phyloP scores from a whole-genome alignment of 2,888 invertebrate species.

The Conops quadrifasciatus region DNA sequence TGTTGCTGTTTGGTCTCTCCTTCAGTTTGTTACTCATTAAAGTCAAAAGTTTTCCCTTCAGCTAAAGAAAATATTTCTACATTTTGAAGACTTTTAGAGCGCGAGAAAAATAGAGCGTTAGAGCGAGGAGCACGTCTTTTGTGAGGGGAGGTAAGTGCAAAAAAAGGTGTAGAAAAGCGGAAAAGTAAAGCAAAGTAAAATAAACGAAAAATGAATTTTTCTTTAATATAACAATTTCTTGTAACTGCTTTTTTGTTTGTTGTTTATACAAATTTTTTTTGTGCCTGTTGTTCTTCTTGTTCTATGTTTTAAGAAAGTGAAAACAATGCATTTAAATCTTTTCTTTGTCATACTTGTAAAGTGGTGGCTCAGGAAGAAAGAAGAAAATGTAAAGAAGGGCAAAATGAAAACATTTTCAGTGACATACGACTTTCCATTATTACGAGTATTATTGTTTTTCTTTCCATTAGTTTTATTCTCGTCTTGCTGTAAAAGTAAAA shows the following conservation, averaged over 20 bases:
- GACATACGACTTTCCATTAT: neutral
- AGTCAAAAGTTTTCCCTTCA: constrained; percentile 4
- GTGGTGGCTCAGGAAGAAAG: neutral
- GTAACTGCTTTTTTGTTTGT: neutral
- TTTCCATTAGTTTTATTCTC: too few species aligned
- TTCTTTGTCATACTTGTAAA: neutral
- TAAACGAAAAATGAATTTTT: too few species aligned
- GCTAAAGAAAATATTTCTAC: neutral
- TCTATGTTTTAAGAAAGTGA: constrained; percentile 5
- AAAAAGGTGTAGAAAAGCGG: neutral
- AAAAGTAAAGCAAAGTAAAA: too few species aligned
- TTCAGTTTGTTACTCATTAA: neutral
- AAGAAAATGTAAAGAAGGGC: too few species aligned
- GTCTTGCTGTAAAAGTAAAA: too few species aligned
- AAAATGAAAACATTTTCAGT: constrained; percentile 6
- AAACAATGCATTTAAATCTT: constrained; percentile 18
- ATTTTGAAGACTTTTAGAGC: neutral
- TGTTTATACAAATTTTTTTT: neutral
- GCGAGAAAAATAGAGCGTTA: neutral
- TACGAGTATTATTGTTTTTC: neutral
- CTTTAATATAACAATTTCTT: neutral
- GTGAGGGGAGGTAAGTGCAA: too few species aligned
- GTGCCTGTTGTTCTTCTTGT: neutral
- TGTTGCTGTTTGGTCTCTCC: neutral
- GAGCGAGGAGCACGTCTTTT: neutral